Base-by-base conservation (phyloP, 2,888 invertebrate species). In the Mellilla xanthometata region DNA sequence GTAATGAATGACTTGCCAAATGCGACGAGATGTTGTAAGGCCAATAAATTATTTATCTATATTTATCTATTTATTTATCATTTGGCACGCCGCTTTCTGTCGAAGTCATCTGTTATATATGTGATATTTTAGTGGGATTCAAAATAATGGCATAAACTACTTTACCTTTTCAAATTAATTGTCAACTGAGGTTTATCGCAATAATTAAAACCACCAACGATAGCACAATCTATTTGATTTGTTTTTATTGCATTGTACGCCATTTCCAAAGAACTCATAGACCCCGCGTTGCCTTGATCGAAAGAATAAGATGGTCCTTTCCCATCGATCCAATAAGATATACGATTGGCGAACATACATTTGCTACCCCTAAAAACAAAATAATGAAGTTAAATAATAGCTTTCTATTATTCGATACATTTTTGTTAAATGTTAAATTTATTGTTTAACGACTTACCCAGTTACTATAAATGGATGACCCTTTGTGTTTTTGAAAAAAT, bases 201-300 rank as follows among this genome's bases (percentile, higher is more conserved):
- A 7, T 92, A 63, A 55, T 90, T 92, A 24, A 86, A 83, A 1
- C 92, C 93, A 0, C 91, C 93, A 1, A 93, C 92, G 24, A 93
- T 81, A 2, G 93, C 93, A 0, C 74, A 64, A 0, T 76, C 76
- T 31, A 77, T 76, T 4, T 62, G 50, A 0, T 77, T 79, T 0
- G 49, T 56, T 2, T 58, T 63, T n/a, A 80, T 73, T 12, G 56
- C 54, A 1, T 53, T 51, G 28, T 64, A 74, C 0, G 78, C 79
- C 5, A 70, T 62, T 29, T 76, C 71, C 0, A 79, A n/a, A 7
- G 65, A 66, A 0, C 62, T 60, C 56, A 65, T 62, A 2, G 74
- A 70, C 12, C 77, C 68, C 2, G 65, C 58, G 31, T 72, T 70
- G 0, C 65, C 62, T 0, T 58, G 26, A 45, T 79, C 76, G 0